Conservation (phyloP, 1,140 invertebrate species). For the Periplaneta americana region DNA sequence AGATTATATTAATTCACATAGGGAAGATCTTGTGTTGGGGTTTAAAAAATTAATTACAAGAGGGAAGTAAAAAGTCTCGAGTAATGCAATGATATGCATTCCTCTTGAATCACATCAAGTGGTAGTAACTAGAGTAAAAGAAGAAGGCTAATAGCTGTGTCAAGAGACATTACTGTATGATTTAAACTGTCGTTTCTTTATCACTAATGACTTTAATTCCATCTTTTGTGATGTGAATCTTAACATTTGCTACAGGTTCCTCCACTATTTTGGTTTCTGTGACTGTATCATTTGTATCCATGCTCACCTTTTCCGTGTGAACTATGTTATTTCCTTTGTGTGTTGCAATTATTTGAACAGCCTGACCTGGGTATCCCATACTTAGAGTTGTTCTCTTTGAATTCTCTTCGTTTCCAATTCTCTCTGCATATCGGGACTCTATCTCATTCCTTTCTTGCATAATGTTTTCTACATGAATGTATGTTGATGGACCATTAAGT, state of each 20-base stretch:
- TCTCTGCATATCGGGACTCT: slow-evolving; percentile 19
- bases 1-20: neutral
- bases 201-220: slow-evolving; percentile 70
- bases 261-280: neutral
- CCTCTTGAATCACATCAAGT: too few species aligned
- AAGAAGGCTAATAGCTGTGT: too few species aligned
- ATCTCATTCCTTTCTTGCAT: neutral
- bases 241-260: slow-evolving; percentile 34
- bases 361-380: slow-evolving; percentile 42
- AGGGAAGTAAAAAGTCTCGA: neutral
- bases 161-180: neutral
- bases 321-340: slow-evolving; percentile 30
- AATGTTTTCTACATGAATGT: neutral
- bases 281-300: slow-evolving; percentile 45
- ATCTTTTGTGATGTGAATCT: slow-evolving; percentile 63
- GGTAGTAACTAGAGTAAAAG: too few species aligned
- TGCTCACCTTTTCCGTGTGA: slow-evolving; percentile 40
- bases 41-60: neutral
- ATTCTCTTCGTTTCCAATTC: slow-evolving; percentile 34
- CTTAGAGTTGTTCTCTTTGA: slow-evolving; percentile 18
- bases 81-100: neutral
- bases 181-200: slow-evolving; percentile 63
- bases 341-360: slow-evolving; percentile 45
- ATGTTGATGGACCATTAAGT: neutral
- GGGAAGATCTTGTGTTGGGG: neutral